Evolutionary conservation across 2,797 vertebrate genomes (phyloP), one percentile per base, ranked within the genome.

Genomic region (Momotus momota): DNA sequence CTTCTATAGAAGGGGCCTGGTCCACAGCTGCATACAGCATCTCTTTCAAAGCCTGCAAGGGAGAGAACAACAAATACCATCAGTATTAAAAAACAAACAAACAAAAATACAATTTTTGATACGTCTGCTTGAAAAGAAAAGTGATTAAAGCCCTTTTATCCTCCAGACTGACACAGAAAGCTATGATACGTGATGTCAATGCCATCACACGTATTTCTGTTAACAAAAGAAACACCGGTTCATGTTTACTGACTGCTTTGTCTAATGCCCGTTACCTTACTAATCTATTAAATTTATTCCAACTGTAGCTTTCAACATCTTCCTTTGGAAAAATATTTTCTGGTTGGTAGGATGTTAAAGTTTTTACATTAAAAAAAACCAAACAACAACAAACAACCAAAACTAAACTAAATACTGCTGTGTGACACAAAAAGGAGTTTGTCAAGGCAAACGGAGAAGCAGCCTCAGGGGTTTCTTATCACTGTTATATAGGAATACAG

Each of bases 11-110:
- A 81, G 99, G 99, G n/a, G 99, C 99, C 98, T 99, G 99, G 98
- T 99, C 99, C 98, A 99, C 99, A 97, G 99, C 99, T 60, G 99
- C 98, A 97, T 99, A 99, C 46, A 99, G 98, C 99, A 99, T 99
- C 96, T 99, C 99, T 97, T 99, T 99, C 97, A 99, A 99, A 96
- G 99, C 99, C 99, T 99, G 96, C 55, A 95, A 90, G 81, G 97
- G 67, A 97, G 25, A 67, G 23, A 91, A 94, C 88, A 93, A 83
- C 81, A 88, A 87, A 88, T 45, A 84, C 1, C 52, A 55, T 94
- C 66, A 95, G 18, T 19, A 91, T 25, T 70, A 92, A 91, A 73
- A 29, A 16, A 33, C 27, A 64, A 4, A 19, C 46, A 29, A 23
- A 23, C 67, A 19, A 33, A 45, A 5, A 11, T 23, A 70, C 46